Evolutionary conservation across 2,797 vertebrate species (phyloP).

Genomic region (Argya squamiceps): DNA sequence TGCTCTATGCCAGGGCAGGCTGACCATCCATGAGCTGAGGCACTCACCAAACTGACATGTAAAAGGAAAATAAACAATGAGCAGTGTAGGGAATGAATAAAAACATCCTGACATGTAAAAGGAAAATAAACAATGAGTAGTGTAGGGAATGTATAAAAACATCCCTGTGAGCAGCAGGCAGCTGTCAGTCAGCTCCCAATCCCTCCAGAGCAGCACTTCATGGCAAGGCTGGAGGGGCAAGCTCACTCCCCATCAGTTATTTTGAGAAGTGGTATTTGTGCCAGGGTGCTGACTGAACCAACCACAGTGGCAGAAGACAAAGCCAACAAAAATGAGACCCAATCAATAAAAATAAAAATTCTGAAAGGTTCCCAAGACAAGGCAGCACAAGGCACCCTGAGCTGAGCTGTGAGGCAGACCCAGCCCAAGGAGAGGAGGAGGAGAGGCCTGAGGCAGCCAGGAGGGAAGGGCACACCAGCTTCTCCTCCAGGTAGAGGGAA

Average conservation of each 20-base stretch:
- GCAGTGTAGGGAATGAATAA: not conserved
- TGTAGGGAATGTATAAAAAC: not conserved
- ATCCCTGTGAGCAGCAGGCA: not conserved
- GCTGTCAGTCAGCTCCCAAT: not conserved
- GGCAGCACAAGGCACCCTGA: not conserved
- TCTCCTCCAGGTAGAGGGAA: not conserved
- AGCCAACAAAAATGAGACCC: not conserved
- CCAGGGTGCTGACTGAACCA: rapidly evolving
- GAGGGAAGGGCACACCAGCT: not conserved
- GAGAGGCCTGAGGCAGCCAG: not conserved
- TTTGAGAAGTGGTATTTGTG: not conserved
- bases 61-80: not conserved
- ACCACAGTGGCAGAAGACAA: not conserved
- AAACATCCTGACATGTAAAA: rapidly evolving
- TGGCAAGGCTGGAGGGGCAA: not conserved
- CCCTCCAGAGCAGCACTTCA: not conserved
- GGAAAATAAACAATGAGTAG: not conserved
- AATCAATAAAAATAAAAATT: not conserved
- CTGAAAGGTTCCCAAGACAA: not conserved
- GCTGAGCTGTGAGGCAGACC: not conserved
- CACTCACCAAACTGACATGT: rapidly evolving
- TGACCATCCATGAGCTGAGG: not conserved
- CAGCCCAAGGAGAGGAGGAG: not conserved
- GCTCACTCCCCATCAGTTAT: not conserved
- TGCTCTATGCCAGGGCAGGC: rapidly evolving